Base-by-base conservation (phyloP, 1,140 invertebrate species). In the Sarcophaga peregrina region DNA sequence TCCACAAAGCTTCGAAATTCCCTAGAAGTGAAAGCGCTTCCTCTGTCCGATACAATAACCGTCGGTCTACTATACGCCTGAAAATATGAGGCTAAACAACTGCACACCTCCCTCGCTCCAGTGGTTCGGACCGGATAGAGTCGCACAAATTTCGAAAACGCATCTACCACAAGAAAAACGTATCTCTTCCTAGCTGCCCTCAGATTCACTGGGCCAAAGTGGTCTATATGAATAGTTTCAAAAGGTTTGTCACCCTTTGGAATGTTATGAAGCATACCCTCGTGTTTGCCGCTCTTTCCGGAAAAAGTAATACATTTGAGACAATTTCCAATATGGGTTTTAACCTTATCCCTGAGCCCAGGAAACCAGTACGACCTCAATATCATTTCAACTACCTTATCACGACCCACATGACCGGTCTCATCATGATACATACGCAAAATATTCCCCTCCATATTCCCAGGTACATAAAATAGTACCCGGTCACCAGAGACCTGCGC, bases 131-230 rank as follows among this genome's bases (percentile, higher is more conserved):
- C 81, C 8, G 83, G 52, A 80, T 80, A 84, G 13, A 84, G 75
- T 20, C 72, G 82, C 3, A 52, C 62, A 72, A 80, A 82, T 80
- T 84, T 84, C 8, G 83, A 81, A 46, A 83, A 88, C 74, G 87
- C 85, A 82, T 90, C 84, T 0, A 92, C 75, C 3, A 90, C 90
- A 82, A 80, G 45, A 17, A 80, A 50, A 54, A 50, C 46, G 11
- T 54, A 50, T 58, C 78, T 50, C 47, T 52, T 48, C 17, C 6
- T 68, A 37, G 11, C 8, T 25, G 62, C 20, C 5, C 6, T 46
- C 8, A 54, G 54, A 52, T 37, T 37, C 37, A 82, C 20, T 0
- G 80, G 80, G 15, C 58, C 80, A 11, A 82, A 82, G 47, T 82
- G 80, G 48, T 82, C 81, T n/a, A 82, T 47, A 25, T 82, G 81